phyloP scores from a whole-genome alignment of 1,140 invertebrate genomes.

The Acyrthosiphon pisum region DNA sequence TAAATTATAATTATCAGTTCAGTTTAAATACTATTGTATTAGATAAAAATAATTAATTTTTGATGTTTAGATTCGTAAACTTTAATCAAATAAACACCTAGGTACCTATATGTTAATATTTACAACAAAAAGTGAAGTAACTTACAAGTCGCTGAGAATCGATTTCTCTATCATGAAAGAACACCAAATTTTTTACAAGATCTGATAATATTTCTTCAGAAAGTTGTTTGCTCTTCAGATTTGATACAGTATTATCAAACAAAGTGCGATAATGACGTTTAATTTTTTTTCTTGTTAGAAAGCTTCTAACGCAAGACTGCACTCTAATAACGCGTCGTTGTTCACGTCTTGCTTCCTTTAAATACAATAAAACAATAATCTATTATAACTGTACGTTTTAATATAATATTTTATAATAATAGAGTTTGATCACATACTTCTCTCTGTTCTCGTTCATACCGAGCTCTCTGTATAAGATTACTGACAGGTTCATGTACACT shows the following conservation, averaged over 20 bases:
- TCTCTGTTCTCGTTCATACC: conserved; percentile 83
- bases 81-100: neutral
- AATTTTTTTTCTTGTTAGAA: conserved; percentile 71
- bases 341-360: conserved; percentile 73
- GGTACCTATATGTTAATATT: neutral
- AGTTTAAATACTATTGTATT: too few relatives aligned
- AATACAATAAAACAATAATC: conserved; percentile 57
- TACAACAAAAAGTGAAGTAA: neutral
- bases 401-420: neutral
- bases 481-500: conserved; percentile 79
- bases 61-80: neutral
- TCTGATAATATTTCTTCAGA: conserved; percentile 63
- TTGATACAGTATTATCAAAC: conserved; percentile 72
- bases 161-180: conserved; percentile 76
- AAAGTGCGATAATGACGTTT: conserved; percentile 72
- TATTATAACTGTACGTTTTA: neutral
- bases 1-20: too few relatives aligned
- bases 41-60: neutral
- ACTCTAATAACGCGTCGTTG: conserved; percentile 76
- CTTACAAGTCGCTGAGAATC: conserved; percentile 78
- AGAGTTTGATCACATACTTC: conserved; percentile 66
- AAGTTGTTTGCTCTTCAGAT: conserved; percentile 63
- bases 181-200: conserved; percentile 72
- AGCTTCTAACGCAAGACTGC: conserved; percentile 81
- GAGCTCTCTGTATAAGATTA: conserved; percentile 78